Evolutionary conservation across 2,113 vertebrate species (phyloP).

Genomic region (Poecilia latipinna): DNA sequence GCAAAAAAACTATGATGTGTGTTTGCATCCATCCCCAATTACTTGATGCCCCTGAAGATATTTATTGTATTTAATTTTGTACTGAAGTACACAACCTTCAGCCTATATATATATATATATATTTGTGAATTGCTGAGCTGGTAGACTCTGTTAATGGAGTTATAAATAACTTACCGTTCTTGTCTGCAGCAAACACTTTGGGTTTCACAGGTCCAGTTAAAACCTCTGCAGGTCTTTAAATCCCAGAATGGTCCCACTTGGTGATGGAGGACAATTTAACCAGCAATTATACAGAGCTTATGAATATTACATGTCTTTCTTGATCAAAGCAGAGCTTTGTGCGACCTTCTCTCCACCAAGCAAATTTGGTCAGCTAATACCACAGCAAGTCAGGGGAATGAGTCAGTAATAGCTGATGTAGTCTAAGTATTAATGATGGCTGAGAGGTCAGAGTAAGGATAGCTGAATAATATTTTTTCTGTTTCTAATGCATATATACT

Average conservation of each 20-base stretch:
- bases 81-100: no score
- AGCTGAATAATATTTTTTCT: background rate
- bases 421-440: constrained; percentile 1
- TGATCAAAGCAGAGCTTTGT: background rate
- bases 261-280: background rate
- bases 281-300: background rate
- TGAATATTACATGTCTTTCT: background rate
- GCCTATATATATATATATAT: no score
- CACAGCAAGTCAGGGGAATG: background rate
- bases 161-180: background rate
- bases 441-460: background rate
- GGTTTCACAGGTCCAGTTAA: background rate
- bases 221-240: background rate
- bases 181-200: background rate
- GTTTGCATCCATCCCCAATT: no score
- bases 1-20: no score
- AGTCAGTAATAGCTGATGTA: constrained; percentile 19
- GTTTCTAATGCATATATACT: rapidly evolving
- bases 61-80: no score
- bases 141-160: background rate
- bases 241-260: background rate
- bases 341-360: background rate
- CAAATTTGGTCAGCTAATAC: constrained; percentile 7
- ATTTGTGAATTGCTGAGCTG: background rate
- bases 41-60: no score